Percentiles rank a stretch among this genome's conserved stretches.
Evolutionary conservation across 2,888 invertebrate genomes (phyloP).

Genomic region (Hypsopygia costalis): DNA sequence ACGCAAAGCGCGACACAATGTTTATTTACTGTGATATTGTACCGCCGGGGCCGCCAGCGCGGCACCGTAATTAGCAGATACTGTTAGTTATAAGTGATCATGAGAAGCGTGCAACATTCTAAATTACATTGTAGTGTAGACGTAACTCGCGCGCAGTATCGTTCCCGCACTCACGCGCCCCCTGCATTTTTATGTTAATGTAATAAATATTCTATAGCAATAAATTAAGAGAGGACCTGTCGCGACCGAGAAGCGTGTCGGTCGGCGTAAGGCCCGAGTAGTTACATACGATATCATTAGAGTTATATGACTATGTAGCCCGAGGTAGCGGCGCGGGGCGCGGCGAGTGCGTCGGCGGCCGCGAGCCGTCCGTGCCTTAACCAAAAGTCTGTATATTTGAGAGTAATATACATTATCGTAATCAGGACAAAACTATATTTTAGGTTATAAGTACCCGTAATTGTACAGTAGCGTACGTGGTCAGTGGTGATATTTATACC

Average conservation of each 20-base stretch:
- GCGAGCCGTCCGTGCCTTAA: slow-evolving; percentile 58
- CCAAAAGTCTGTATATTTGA: slow-evolving; percentile 52
- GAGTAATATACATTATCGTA: slow-evolving; percentile 26
- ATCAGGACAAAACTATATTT: slow-evolving; percentile 9
- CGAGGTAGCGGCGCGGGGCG: slow-evolving; percentile 17
- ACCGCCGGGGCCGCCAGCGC: too few relatives aligned
- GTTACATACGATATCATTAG: too few relatives aligned
- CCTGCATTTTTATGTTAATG: not conserved
- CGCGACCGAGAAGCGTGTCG: too few relatives aligned
- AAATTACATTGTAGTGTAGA: slow-evolving; percentile 61
- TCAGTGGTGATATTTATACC: slow-evolving; percentile 1
- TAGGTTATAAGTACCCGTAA: slow-evolving; percentile 14
- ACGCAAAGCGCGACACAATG: too few relatives aligned
- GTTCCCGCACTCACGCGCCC: slow-evolving; percentile 23
- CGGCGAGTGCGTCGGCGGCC: slow-evolving; percentile 27
- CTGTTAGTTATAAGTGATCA: slow-evolving; percentile 28
- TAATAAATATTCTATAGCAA: slow-evolving; percentile 9
- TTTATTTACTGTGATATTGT: too few relatives aligned
- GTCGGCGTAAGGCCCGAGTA: too few relatives aligned
- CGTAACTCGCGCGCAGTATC: slow-evolving; percentile 33
- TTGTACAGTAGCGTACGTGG: slow-evolving; percentile 15
- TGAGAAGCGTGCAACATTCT: slow-evolving; percentile 68
- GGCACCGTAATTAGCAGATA: slow-evolving; percentile 9
- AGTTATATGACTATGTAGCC: too few relatives aligned
- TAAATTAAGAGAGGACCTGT: too few relatives aligned